Evolutionary conservation across 2,797 vertebrate genomes (phyloP).

Genomic region (Xenops minutus): DNA sequence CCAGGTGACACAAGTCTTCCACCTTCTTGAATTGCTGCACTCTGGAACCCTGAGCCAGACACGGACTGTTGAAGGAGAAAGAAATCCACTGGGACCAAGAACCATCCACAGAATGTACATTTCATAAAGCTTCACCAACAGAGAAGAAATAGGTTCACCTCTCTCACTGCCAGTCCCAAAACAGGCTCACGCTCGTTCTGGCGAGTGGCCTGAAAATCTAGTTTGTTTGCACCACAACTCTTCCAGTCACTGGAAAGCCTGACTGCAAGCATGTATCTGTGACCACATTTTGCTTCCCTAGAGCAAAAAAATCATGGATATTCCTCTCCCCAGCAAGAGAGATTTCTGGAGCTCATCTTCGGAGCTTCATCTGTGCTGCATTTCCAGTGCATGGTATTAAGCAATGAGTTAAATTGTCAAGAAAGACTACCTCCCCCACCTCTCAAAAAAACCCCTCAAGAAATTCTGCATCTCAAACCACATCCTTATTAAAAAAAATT

Average conservation of each 20-base stretch:
- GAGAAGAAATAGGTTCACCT: not conserved
- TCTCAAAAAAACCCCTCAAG: not conserved
- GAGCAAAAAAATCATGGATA: not conserved
- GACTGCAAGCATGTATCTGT: not conserved
- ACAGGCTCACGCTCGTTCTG: not conserved
- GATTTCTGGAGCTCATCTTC: not conserved
- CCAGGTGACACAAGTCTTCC: not conserved
- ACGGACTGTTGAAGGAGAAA: not conserved
- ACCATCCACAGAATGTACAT: not conserved
- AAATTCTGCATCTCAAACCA: conserved; percentile 34
- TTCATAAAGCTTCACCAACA: not conserved
- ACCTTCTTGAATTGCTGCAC: not conserved
- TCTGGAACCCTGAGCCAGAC: not conserved
- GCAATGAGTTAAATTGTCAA: not conserved
- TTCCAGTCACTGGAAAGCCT: not conserved
- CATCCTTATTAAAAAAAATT: conserved; percentile 63
- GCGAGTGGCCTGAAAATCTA: not conserved
- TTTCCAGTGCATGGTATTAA: not conserved
- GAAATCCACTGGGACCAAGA: not conserved
- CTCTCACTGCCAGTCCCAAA: not conserved
- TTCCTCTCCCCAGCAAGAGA: not conserved
- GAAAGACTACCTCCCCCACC: not conserved
- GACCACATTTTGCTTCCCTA: not conserved
- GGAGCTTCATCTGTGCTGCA: not conserved
- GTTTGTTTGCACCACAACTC: not conserved